phyloP scores from a whole-genome alignment of 92 coral and sea anemone genomes.

The Parazoanthus swiftii region DNA sequence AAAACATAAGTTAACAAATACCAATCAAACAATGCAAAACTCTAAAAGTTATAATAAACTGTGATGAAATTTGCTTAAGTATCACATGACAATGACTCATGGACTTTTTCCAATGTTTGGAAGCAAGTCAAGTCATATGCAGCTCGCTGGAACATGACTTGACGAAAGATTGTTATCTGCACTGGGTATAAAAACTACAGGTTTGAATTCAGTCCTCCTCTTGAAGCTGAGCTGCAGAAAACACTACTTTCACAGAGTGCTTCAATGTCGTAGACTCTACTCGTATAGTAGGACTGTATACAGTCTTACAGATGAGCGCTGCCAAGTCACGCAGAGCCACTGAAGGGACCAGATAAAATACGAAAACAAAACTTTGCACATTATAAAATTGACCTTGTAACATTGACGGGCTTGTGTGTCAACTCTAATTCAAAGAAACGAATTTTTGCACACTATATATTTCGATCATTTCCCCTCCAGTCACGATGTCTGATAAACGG shows the following conservation, averaged over 20 bases:
- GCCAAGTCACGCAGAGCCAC: background rate
- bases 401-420: background rate
- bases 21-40: too few relatives aligned
- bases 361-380: too few relatives aligned
- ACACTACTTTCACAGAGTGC: too few relatives aligned
- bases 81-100: background rate
- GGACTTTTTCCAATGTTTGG: background rate
- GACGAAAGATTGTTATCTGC: background rate
- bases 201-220: too few relatives aligned
- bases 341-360: too few relatives aligned
- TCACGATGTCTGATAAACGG: background rate
- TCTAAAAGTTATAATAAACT: background rate
- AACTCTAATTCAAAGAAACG: background rate
- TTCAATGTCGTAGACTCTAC: too few relatives aligned
- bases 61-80: background rate
- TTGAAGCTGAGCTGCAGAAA: too few relatives aligned
- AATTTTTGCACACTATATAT: background rate
- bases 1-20: too few relatives aligned
- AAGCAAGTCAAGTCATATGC: background rate
- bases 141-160: background rate
- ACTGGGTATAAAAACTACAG: background rate
- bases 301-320: background rate
- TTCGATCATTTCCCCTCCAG: constrained; percentile 16
- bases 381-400: too few relatives aligned
- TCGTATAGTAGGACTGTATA: too few relatives aligned